A percentile compares a stretch with the other conserved stretches of the same genome.
phyloP scores from a whole-genome alignment of 2,113 vertebrate genomes.

The Colius striatus region DNA sequence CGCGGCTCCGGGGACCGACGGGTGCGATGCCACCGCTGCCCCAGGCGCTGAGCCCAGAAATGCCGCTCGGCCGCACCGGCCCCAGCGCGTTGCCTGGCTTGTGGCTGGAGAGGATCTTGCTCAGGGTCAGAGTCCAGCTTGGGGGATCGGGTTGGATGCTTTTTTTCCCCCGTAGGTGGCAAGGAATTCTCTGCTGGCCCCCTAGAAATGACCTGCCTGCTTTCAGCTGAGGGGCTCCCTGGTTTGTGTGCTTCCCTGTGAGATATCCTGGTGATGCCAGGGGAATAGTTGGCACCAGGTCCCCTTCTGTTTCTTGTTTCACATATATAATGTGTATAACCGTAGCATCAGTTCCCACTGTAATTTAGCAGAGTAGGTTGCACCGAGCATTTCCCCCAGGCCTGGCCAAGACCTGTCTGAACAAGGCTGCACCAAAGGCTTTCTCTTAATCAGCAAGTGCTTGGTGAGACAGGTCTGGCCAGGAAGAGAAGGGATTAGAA shows the following conservation, averaged over 20 bases:
- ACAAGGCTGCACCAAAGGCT: not conserved
- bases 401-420: not conserved
- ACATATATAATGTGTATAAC: not conserved
- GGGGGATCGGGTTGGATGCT: not conserved
- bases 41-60: not conserved
- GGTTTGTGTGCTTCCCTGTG: not conserved
- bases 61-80: accelerated
- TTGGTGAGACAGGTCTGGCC: not conserved
- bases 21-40: not conserved
- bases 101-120: not conserved
- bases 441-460: not conserved
- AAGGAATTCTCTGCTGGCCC: not conserved
- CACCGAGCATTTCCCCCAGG: not conserved
- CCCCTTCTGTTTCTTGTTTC: not conserved
- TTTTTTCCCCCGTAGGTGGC: not conserved
- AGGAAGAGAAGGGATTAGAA: not conserved
- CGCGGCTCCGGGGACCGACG: not conserved
- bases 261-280: not conserved
- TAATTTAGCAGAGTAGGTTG: not conserved
- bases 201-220: not conserved
- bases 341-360: accelerated
- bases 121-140: not conserved
- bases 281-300: not conserved
- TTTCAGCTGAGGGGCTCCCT: not conserved
- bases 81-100: not conserved